Conservation (phyloP, 2,888 invertebrate genomes). For the Hemaris fuciformis region DNA sequence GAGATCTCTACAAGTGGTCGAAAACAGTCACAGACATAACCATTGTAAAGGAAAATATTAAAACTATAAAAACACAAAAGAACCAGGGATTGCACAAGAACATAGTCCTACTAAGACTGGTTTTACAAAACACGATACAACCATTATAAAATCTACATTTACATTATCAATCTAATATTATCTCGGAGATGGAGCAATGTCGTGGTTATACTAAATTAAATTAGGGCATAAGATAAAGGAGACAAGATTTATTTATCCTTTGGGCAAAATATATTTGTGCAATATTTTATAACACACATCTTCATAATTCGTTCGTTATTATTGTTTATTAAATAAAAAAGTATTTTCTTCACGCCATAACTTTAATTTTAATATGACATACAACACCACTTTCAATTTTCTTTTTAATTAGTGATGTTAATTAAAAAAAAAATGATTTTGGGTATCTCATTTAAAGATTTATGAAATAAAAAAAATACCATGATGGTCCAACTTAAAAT, state of each 20-base stretch:
- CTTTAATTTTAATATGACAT: no score
- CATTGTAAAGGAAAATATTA: conserved; percentile 29
- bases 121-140: conserved; percentile 8
- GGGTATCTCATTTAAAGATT: no score
- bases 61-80: conserved; percentile 34
- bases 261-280: not conserved
- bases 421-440: no score
- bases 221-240: conserved; percentile 9
- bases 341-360: no score
- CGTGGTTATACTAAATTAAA: not conserved
- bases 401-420: no score
- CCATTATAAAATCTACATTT: conserved; percentile 13
- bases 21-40: conserved; percentile 25
- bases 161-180: conserved; percentile 3
- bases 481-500: no score
- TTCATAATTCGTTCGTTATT: no score
- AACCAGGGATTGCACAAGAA: conserved; percentile 25
- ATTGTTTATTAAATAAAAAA: no score
- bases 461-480: no score
- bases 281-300: no score
- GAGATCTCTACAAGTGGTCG: conserved; percentile 34
- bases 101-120: conserved; percentile 3
- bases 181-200: conserved; percentile 6
- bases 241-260: not conserved
- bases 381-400: no score